Base-by-base conservation (phyloP, 2,888 invertebrate species). In the Serrognathus titanus region DNA sequence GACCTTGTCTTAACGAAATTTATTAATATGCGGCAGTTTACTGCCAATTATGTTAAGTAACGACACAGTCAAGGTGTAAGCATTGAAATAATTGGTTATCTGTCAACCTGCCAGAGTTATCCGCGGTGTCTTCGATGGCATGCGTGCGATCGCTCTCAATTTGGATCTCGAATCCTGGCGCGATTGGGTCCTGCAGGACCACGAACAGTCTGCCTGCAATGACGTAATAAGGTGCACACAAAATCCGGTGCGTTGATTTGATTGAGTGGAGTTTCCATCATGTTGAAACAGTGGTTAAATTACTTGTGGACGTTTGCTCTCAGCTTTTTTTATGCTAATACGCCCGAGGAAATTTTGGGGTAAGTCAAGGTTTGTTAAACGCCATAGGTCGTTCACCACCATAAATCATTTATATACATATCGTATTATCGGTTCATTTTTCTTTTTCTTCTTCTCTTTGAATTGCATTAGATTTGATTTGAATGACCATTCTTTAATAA, bases 251-350 rank as follows among this genome's bases (percentile, higher is more conserved):
- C 39, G 10, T 11, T 40, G 40, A 40, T 12, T 40, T 12, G 40
- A 40, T 12, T 40, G 4, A 12, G 40, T 12, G 40, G 7, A 11
- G 12, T 48, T 41, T 40, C n/a, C 2, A 10, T 66, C 52, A 71
- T 73, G 71, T 60, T 72, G 39, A 63, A 60, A 24, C 63, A 70
- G 48, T 70, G 70, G 70, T 53, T 72, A 48, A 66, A 65, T 57
- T 71, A 70, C 56, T 55, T 72, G 43, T 69, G 69, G 68, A 45
- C 66, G 37, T 54, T 67, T 41, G 65, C 72, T 40, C 67, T 67
- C 55, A 67, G 66, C 47, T 59, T 66, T 47, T 63, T 72, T 58
- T 65, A 53, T 48, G 56, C 63, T 45, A 62, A 58, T 40, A 53
- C 65, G n/a, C 51, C 59, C 13, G 61, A 61, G 47, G 63, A 65